Conservation (phyloP, 2,888 invertebrate genomes). For the Heteropelma amictum region DNA sequence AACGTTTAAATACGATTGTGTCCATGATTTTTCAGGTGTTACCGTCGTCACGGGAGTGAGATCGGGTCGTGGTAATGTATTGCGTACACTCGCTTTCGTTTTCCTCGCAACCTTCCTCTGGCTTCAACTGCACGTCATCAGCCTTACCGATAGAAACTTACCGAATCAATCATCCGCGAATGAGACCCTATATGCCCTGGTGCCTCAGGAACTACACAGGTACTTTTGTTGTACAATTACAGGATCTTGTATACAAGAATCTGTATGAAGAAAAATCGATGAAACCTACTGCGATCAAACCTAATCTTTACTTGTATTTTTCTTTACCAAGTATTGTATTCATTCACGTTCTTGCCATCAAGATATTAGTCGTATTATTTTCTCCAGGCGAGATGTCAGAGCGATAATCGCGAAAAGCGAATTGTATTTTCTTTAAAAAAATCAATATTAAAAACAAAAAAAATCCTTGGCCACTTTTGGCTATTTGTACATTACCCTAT, state of each 20-base stretch:
- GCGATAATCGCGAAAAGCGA: too few species aligned
- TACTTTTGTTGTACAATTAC: slow-evolving; percentile 75
- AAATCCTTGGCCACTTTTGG: too few species aligned
- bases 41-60: slow-evolving; percentile 68
- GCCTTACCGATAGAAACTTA: slow-evolving; percentile 77
- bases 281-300: not conserved
- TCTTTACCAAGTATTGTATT: too few species aligned
- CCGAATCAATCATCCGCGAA: slow-evolving; percentile 80
- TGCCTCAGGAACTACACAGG: slow-evolving; percentile 90
- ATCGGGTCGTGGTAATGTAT: slow-evolving; percentile 72
- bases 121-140: slow-evolving; percentile 82
- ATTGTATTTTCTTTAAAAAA: too few species aligned
- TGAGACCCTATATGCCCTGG: slow-evolving; percentile 89
- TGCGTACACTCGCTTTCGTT: slow-evolving; percentile 78
- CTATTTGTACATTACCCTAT: too few species aligned
- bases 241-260: not conserved
- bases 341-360: too few species aligned
- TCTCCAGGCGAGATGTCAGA: too few species aligned
- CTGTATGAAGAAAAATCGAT: not conserved
- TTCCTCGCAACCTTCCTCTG: slow-evolving; percentile 82
- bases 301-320: too few species aligned
- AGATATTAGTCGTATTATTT: too few species aligned
- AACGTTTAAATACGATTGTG: not conserved
- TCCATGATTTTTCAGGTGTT: slow-evolving; percentile 55
- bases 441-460: too few species aligned